Percentiles rank a stretch among this genome's conserved stretches.
These are phyloP conservation scores for Fregata magnificens DNA, from an alignment of 2,113 vertebrate genomes.

Conservation along the genomic window DNA sequence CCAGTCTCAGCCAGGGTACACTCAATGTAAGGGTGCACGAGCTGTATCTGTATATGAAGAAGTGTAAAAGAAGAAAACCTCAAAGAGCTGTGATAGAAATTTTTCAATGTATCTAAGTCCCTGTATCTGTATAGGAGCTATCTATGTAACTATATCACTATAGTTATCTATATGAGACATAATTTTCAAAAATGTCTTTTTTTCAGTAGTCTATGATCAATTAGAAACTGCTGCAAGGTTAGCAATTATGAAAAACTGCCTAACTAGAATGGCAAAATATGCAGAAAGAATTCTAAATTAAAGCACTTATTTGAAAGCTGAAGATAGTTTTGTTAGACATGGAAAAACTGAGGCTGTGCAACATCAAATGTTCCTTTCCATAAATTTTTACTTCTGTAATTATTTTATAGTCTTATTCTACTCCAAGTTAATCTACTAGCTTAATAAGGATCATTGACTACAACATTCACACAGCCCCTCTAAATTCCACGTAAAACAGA, in stretches of 20 bases:
- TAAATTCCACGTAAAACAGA: background rate
- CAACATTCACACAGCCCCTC: background rate
- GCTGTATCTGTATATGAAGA: background rate
- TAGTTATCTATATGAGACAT: background rate
- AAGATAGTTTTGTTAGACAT: background rate
- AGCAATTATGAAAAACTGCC: background rate
- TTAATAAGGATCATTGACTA: background rate
- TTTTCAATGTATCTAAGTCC: background rate
- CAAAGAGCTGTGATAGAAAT: background rate
- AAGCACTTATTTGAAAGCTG: background rate
- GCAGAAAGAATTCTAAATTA: background rate
- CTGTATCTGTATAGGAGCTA: background rate
- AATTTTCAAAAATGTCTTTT: background rate
- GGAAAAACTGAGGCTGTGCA: background rate
- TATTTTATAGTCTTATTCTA: background rate
- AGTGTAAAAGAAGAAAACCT: background rate
- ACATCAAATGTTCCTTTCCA: background rate
- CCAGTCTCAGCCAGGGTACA: background rate
- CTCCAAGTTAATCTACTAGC: background rate
- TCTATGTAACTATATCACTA: background rate
- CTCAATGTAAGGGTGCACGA: background rate
- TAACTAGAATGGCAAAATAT: background rate
- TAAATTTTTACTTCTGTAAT: constrained; percentile 8
- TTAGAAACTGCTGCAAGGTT: background rate
- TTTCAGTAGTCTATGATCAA: background rate